Base-by-base conservation (phyloP, 2,888 invertebrate species). In the Fragum fragum region DNA sequence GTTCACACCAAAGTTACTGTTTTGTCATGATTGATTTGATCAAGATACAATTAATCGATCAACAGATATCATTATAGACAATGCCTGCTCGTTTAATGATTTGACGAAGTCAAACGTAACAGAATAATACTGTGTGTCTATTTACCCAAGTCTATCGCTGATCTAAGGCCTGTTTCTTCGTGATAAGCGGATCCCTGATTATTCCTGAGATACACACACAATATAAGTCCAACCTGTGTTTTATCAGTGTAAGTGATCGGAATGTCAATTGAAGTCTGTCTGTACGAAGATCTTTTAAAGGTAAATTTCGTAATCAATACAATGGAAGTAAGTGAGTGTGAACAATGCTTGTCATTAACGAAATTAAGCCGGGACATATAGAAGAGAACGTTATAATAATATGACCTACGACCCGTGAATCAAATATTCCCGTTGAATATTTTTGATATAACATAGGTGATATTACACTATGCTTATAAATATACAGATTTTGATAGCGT, bases 311-410 rank as follows among this genome's bases (percentile, higher is more conserved):
- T 42, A 66, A 42, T 42, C 16, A 39, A 39, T 18, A 66, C 66
- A 66, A 66, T 66, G 21, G 66, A 36, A 36, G 66, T 66, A 66
- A 66, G 66, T 66, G 66, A 66, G 66, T 66, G 66, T 66, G 66
- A 66, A 66, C 26, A 42, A 21, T 6, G 26, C 26, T 23, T 66
- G 66, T 42, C 66, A 66, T 39, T 66, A 66, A 42, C 36, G 36
- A 36, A 66, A 66, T 66, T 42, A 39, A 23, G 23, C 42, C 61
- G 32, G 32, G 32, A 36, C 32, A 36, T 36, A 6, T 36, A 9
- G 32, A 36, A 36, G 9, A 9, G 32, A 36, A 9, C 32, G n/a
- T n/a, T n/a, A n/a, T n/a, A n/a, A n/a, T n/a, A n/a, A n/a, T n/a
- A n/a, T n/a, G n/a, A n/a, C n/a, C n/a, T n/a, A n/a, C n/a, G n/a